Base-by-base conservation (phyloP, 2,888 invertebrate species). In the Melipona beecheii region DNA sequence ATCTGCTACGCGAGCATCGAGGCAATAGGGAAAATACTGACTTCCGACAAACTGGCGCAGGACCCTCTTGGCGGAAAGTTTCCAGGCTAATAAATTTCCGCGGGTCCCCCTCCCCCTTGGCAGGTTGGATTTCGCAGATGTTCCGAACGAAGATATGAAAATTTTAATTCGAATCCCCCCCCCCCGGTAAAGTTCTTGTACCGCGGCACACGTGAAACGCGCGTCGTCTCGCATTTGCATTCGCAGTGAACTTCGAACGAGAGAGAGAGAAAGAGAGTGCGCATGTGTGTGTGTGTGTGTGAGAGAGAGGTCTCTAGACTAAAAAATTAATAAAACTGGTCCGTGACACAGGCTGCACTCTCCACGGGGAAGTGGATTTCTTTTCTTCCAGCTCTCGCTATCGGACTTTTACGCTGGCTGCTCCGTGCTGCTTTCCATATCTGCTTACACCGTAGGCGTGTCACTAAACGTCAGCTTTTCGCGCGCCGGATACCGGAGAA, bases 251-350 rank as follows among this genome's bases (percentile, higher is more conserved):
- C 58, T 82, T 62, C 4, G 54, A 31, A 21, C 72, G 15, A 52
- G 4, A 43, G 56, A 21, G 1, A 36, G 49, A 58, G 72, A 11
- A n/a, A 56, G 50, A 50, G 27, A 21, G 72, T 4, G 4, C 0
- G 31, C 4, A 4, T 31, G 31, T 31, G 31, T 31, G 31, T 27
- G 27, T 0, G 36, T 36, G 36, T 36, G 36, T 31, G 31, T 31
- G 49, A n/a, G 27, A 15, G 36, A 31, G 52, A 58, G 17, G 49
- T 70, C 58, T 70, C 64, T 70, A 21, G 82, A 43, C 64, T 77
- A 77, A 74, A 82, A 83, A 82, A 83, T 82, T 76, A 83, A 83
- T 83, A 83, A 82, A 82, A 83, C 77, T 82, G 73, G 70, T 82
- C 77, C 65, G 77, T 73, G 83, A 77, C 83, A 76, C 69, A 36